Conservation (phyloP, 2,113 vertebrate species). For the Acrocephalus kingi region DNA sequence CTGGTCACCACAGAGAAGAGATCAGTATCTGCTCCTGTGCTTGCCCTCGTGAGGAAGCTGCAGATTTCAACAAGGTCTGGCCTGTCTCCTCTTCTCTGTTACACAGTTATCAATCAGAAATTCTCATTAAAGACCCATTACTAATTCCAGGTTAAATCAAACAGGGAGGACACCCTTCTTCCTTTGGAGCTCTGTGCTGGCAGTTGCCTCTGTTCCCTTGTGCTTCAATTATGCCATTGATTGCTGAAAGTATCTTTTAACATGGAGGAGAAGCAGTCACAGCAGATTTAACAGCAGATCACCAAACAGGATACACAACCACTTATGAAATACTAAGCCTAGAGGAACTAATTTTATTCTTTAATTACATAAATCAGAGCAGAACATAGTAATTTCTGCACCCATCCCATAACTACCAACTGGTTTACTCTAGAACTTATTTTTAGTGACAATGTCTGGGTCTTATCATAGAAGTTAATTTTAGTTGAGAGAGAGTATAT, state of each 20-base stretch:
- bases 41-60: background rate
- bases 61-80: background rate
- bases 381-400: background rate
- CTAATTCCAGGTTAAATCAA: background rate
- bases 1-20: background rate
- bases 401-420: background rate
- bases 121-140: background rate
- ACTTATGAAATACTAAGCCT: background rate
- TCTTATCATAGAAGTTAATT: background rate
- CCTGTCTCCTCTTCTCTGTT: background rate
- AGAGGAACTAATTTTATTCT: background rate
- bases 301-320: background rate
- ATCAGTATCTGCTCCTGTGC: background rate
- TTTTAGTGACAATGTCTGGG: background rate
- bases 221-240: background rate
- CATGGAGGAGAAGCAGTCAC: background rate
- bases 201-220: background rate
- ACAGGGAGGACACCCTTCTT: background rate
- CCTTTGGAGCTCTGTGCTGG: background rate
- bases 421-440: background rate
- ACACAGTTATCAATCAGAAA: background rate
- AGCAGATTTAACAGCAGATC: background rate
- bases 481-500: background rate
- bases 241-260: background rate
- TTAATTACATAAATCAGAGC: background rate